Base-by-base conservation (phyloP, 1,140 invertebrate genomes). In the Eurosta solidaginis region DNA sequence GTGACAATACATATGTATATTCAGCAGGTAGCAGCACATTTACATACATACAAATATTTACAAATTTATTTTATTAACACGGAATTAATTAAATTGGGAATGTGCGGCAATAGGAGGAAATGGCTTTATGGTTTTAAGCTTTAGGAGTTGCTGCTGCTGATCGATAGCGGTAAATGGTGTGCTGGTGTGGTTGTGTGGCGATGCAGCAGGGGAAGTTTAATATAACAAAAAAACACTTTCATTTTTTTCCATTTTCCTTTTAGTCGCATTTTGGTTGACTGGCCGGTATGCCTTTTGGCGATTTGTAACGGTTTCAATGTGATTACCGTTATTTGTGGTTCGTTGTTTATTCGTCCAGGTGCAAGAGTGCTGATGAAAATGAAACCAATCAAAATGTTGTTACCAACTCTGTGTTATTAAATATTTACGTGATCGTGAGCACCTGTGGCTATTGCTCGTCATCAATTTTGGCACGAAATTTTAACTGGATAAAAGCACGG, bases 31-130 rank as follows among this genome's bases (percentile, higher is more conserved):
- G 0, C 1, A 7, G n/a, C 1, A 10, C 20, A n/a, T 54, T 10
- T 12, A 54, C 20, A 29, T 54, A 25, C 14, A 12, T 12, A 12
- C 12, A 22, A 10, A 27, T 68, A 33, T 68, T 17, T 40, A 33
- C 59, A 20, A 22, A 17, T 59, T 68, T 36, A 68, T 68, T 68
- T 68, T 68, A 68, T 68, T 68, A 68, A 68, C 33, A 68, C 59
- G 59, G 59, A 68, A 68, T 68, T 68, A 68, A 68, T 68, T 68
- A 68, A 68, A 68, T 40, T 68, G 59, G 36, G 33, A 68, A 68
- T 68, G 17, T 40, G 59, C 36, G 33, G 59, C 33, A n/a, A 68
- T 68, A 68, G 33, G 59, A 68, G 59, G 59, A 68, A 68, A 20
- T 27, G 17, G 33, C 33, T 36, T n/a, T n/a, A 36, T 12, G 33